Evolutionary conservation across 1,140 invertebrate genomes (phyloP).

Genomic region (Bactericera cockerelli): DNA sequence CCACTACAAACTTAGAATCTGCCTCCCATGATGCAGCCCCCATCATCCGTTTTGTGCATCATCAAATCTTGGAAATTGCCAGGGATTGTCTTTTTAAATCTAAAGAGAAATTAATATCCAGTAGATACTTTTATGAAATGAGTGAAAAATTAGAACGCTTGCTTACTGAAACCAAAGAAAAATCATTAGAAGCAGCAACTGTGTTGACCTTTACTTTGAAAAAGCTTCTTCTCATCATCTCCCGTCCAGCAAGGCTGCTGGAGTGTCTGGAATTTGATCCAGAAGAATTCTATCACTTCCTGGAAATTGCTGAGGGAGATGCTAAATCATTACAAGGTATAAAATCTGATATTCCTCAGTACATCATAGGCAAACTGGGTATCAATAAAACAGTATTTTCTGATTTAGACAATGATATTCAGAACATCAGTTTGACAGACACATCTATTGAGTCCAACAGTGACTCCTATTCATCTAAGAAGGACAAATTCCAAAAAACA

Average conservation of each 20-base stretch:
- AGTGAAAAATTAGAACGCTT: conserved; percentile 87
- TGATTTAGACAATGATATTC: conserved; percentile 13
- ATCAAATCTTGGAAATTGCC: conserved; percentile 89
- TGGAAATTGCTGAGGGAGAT: conserved; percentile 96
- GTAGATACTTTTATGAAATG: conserved; percentile 91
- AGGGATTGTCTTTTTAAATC: conserved; percentile 89
- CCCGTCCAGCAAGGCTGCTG: conserved; percentile 84
- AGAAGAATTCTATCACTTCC: conserved; percentile 91
- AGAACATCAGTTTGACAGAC: conserved; percentile 11
- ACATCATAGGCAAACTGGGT: conserved; percentile 93
- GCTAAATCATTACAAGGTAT: conserved; percentile 72
- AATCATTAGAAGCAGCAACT: conserved; percentile 73
- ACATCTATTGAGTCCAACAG: conserved; percentile 10
- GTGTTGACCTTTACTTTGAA: conserved; percentile 72
- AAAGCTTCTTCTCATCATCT: conserved; percentile 85
- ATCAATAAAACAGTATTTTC: conserved; percentile 45
- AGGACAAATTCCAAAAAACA: conserved; percentile 24
- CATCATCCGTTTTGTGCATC: conserved; percentile 83
- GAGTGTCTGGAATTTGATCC: conserved; percentile 99
- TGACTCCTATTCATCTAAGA: conserved; percentile 11
- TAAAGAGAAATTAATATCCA: conserved; percentile 81
- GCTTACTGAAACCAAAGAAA: conserved; percentile 77
- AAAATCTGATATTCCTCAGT: conserved; percentile 91
- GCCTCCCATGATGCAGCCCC: conserved; percentile 59
- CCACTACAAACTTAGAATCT: conserved; percentile 34